phyloP scores from a whole-genome alignment of 2,888 invertebrate genomes.

The Blastobasis lacticolella region DNA sequence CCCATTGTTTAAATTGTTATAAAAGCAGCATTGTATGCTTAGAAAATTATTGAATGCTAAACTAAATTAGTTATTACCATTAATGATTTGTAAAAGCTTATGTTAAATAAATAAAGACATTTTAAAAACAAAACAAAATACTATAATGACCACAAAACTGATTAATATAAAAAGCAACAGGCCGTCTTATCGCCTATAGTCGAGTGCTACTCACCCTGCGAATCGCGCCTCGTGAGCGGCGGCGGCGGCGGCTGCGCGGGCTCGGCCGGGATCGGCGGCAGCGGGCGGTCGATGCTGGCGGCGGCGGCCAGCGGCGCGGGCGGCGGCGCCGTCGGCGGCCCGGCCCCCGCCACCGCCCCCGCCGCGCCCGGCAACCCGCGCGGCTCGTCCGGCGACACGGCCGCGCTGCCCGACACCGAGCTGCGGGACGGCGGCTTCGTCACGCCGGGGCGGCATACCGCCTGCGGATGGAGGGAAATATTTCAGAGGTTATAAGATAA shows the following conservation, averaged over 20 bases:
- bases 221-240: slow-evolving; percentile 76
- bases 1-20: too few relatives aligned
- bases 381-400: slow-evolving; percentile 59
- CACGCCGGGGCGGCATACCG: slow-evolving; percentile 62
- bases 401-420: slow-evolving; percentile 64
- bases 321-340: slow-evolving; percentile 58
- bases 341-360: slow-evolving; percentile 30
- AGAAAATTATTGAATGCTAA: too few relatives aligned
- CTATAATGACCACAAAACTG: too few relatives aligned
- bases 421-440: slow-evolving; percentile 59
- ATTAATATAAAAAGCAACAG: too few relatives aligned
- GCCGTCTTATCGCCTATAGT: too few relatives aligned
- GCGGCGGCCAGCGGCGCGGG: slow-evolving; percentile 51
- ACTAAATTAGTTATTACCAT: too few relatives aligned
- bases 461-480: too few relatives aligned
- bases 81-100: too few relatives aligned
- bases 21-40: too few relatives aligned
- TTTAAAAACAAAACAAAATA: too few relatives aligned
- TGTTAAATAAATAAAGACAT: too few relatives aligned
- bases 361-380: slow-evolving; percentile 21
- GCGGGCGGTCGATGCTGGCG: slow-evolving; percentile 70
- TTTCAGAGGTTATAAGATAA: too few relatives aligned
- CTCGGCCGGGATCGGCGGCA: slow-evolving; percentile 77
- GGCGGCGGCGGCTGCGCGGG: slow-evolving; percentile 65
- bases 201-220: slow-evolving; percentile 70